Evolutionary conservation across 2,113 vertebrate genomes (phyloP), one percentile per base, ranked within the genome.

Genomic region (Ceratotherium simum): DNA sequence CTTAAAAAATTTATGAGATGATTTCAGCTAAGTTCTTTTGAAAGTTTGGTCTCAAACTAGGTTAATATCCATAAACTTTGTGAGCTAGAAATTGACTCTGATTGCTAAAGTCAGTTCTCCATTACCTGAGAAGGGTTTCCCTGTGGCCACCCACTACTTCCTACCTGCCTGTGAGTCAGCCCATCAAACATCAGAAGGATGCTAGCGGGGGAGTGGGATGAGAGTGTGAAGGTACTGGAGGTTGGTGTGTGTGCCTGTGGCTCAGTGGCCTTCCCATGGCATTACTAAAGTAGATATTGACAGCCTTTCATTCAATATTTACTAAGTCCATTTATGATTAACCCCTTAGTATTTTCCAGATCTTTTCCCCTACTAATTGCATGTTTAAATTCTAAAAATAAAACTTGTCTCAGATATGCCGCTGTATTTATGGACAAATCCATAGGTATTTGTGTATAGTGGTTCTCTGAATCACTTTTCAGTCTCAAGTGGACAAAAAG

Each of bases 1-100:
- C 72, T 86, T 65, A 69, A 94, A 94, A 93, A 76, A 95, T 83
- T 42, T 90, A 81, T 76, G 65, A 95, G 76, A 51, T 84, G 81
- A 91, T 89, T 89, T 90, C 60, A 86, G 60, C 25, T 56, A 95
- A 89, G 54, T 76, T 92, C n/a, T 88, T 95, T 60, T 67, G 70
- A 91, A 62, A n/a, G 20, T 82, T 78, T 94, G 84, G 11, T 73
- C 83, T 95, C 31, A 48, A 95, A 92, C 6, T 78, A 69, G 20
- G 39, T 80, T 91, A 82, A 31, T 69, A 95, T 75, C 36, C 69
- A 72, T 56, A 90, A 93, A 75, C 60, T 78, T 70, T 70, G 64
- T 95, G 67, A 90, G 48, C 76, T 94, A 85, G 67, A 91, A 86
- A 73, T 46, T 21, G 21, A 48, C n/a, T 91, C 31, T 54, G 42